Evolutionary conservation across 1,140 invertebrate genomes (phyloP).

Genomic region (Centruroides vittatus): DNA sequence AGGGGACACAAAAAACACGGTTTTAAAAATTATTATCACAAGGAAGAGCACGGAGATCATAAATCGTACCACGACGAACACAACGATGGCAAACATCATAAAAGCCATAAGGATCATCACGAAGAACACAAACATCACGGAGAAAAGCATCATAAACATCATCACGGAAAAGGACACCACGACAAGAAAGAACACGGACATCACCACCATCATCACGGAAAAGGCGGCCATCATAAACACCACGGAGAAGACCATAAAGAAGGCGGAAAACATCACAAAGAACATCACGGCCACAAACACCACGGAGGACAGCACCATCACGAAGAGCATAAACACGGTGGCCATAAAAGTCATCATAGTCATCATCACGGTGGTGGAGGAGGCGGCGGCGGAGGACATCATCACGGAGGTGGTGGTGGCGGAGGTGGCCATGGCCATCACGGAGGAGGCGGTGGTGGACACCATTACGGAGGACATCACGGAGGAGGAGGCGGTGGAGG

Average conservation of each 20-base stretch:
- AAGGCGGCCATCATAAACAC: slow-evolving; percentile 6
- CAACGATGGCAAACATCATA: slow-evolving; percentile 11
- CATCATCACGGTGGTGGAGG: too few species aligned
- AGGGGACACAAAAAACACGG: slow-evolving; percentile 5
- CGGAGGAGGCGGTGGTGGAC: too few species aligned
- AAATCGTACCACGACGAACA: slow-evolving; percentile 15
- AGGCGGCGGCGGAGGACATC: too few species aligned
- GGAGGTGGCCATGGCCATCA: too few species aligned
- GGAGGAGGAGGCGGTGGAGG: too few species aligned
- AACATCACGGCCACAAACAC: too few species aligned
- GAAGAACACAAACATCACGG: slow-evolving; percentile 1
- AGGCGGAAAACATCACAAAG: background rate
- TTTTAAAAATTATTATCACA: slow-evolving; percentile 17
- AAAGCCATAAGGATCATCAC: slow-evolving; percentile 7
- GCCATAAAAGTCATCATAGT: too few species aligned
- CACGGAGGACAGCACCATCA: too few species aligned
- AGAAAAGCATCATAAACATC: background rate
- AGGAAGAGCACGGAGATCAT: slow-evolving; percentile 15
- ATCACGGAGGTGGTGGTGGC: too few species aligned
- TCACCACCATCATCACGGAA: slow-evolving; percentile 3
- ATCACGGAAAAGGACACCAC: slow-evolving; percentile 6
- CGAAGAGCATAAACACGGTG: too few species aligned
- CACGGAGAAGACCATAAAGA: background rate
- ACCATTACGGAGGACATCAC: too few species aligned
- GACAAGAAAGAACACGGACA: slow-evolving; percentile 9